Evolutionary conservation across 2,888 invertebrate species (phyloP), one percentile per base, ranked within the genome.

Genomic region (Drosophila leonis): DNA sequence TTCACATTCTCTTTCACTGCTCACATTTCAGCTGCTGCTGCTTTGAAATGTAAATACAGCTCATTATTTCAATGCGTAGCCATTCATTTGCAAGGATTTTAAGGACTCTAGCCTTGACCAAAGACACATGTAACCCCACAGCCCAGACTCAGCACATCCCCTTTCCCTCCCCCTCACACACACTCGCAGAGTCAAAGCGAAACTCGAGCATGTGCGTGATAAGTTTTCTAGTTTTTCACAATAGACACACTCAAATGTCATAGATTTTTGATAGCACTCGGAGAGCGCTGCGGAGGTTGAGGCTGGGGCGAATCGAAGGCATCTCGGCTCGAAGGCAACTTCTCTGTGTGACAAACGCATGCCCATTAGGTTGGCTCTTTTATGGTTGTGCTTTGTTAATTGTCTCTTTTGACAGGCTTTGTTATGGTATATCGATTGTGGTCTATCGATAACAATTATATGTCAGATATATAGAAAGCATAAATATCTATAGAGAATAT

Each of bases 21-120:
- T 66, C 55, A 42, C 61, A 61, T 59, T 69, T 56, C 24, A 55
- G 63, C 48, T 42, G 59, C 48, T 55, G 20, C 10, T 71, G 82
- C 83, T 86, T 86, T 86, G 82, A 88, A 86, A 86, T 86, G 88
- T 86, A 88, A 86, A 88, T 86, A 83, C 82, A 64, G 68, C 88
- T 86, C 85, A 88, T 86, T 88, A 88, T 83, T 88, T 88, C 75
- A 71, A 82, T 87, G 78, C 78, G 71, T 64, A 57, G 87, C 72
- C 74, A 87, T 84, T 84, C 78, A 82, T 87, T 84, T 78, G 75
- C 78, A 70, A 66, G 80, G 80, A 72, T 80, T 80, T 41, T 63
- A 81, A 42, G 33, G 42, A 55, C 65, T 69, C 56, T 37, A 37
- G 24, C 41, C n/a, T 37, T 51, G 42, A 54, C 46, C 24, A 31